Conservation (phyloP, 2,888 invertebrate species). For the Bimastos eiseni region DNA sequence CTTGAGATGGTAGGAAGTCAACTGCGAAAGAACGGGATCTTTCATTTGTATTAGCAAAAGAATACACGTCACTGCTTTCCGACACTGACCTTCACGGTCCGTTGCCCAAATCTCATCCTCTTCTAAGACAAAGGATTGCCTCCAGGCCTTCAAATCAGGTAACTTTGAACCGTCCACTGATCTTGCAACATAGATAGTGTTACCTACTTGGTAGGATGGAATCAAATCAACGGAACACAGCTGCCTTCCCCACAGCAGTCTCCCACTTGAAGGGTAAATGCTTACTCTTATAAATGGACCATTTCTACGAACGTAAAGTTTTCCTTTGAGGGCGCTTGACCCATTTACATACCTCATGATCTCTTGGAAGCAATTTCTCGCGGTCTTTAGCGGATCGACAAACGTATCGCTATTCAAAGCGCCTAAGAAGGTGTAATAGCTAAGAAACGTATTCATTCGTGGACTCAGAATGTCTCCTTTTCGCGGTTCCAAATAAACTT, state of each 20-base stretch:
- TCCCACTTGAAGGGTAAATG: neutral
- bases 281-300: neutral
- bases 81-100: neutral
- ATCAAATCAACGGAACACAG: constrained; percentile 16
- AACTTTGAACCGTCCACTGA: neutral
- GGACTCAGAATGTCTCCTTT: neutral
- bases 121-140: neutral
- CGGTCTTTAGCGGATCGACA: neutral
- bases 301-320: neutral
- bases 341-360: neutral
- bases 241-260: neutral
- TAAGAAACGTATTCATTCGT: neutral
- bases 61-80: constrained; percentile 20
- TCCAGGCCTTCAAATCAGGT: neutral
- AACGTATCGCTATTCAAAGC: neutral
- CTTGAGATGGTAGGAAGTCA: constrained; percentile 28
- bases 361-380: neutral
- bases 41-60: constrained; percentile 29
- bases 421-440: neutral
- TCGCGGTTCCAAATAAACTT: constrained; percentile 13
- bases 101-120: neutral
- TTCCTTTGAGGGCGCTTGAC: neutral
- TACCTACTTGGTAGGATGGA: constrained; percentile 17
- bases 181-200: constrained; percentile 15
- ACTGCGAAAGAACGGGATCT: constrained; percentile 7